Evolutionary conservation across 2,888 invertebrate genomes (phyloP).

Genomic region (Sympetrum striolatum): DNA sequence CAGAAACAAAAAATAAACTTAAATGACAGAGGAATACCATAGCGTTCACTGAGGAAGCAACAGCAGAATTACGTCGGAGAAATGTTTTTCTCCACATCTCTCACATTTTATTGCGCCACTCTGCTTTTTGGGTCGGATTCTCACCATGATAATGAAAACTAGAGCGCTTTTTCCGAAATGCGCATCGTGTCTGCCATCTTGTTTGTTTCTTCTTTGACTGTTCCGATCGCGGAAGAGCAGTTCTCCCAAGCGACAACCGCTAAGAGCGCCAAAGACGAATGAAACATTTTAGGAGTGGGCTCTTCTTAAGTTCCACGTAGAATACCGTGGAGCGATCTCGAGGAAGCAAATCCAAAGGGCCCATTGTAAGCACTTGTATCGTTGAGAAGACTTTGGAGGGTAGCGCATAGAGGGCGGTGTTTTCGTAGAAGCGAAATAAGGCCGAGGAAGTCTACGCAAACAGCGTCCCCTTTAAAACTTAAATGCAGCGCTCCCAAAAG

Average conservation of each 20-base stretch:
- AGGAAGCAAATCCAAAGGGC: background rate
- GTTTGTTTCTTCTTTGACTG: background rate
- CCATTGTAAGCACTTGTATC: slow-evolving; percentile 27
- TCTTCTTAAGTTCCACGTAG: slow-evolving; percentile 22
- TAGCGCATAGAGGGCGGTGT: background rate
- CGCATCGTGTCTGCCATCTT: no score
- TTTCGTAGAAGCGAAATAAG: background rate
- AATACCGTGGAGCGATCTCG: background rate
- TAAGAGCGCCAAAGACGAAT: background rate
- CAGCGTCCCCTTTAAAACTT: background rate
- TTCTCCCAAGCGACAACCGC: background rate
- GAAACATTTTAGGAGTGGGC: slow-evolving; percentile 10
- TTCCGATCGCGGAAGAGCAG: background rate
- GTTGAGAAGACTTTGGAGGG: slow-evolving; percentile 2
- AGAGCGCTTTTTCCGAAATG: no score
- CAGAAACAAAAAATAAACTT: no score
- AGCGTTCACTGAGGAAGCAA: no score
- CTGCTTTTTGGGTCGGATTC: no score
- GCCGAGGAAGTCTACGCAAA: background rate
- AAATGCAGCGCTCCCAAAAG: background rate
- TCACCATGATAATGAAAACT: no score
- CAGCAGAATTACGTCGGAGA: no score
- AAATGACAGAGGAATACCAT: no score
- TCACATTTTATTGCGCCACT: no score
- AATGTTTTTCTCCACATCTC: no score